phyloP scores from a whole-genome alignment of 2,113 vertebrate genomes.

The Seriola quinqueradiata region DNA sequence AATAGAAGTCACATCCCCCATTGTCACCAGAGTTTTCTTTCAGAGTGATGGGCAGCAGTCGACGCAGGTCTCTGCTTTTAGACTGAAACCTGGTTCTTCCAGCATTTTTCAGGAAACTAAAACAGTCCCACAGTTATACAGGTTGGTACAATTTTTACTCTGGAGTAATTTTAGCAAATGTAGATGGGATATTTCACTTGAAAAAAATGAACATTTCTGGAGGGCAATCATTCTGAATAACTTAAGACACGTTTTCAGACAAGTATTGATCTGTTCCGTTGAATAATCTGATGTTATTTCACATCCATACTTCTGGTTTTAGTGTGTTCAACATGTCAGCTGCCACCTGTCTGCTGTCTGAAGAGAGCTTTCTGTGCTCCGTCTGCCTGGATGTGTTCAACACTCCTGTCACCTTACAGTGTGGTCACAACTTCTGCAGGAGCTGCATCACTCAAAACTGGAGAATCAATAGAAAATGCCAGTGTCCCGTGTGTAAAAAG shows the following conservation, averaged over 20 bases:
- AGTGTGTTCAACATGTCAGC: conserved; percentile 15
- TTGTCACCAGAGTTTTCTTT: background rate
- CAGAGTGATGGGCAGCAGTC: background rate
- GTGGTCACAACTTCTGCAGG: conserved; percentile 30
- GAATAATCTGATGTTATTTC: background rate
- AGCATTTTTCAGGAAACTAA: too few species aligned
- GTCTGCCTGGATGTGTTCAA: conserved; percentile 21
- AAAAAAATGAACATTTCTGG: too few species aligned
- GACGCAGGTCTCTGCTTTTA: too few species aligned
- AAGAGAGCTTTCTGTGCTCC: background rate
- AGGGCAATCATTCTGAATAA: background rate
- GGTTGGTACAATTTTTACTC: background rate
- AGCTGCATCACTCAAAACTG: conserved; percentile 16
- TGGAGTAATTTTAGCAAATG: too few species aligned
- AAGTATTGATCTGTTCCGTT: background rate
- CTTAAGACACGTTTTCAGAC: background rate
- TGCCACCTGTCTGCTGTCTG: background rate
- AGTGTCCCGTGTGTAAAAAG: conserved; percentile 3
- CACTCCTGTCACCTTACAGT: conserved; percentile 1
- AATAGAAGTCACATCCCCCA: background rate
- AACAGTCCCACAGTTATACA: background rate
- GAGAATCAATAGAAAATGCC: background rate
- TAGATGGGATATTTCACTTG: too few species aligned
- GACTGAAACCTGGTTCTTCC: background rate
- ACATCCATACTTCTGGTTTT: background rate